A percentile compares a stretch with the other conserved stretches of the same genome.
phyloP scores from a whole-genome alignment of 1,140 invertebrate species.

The Pygmarrhopalites habei region DNA sequence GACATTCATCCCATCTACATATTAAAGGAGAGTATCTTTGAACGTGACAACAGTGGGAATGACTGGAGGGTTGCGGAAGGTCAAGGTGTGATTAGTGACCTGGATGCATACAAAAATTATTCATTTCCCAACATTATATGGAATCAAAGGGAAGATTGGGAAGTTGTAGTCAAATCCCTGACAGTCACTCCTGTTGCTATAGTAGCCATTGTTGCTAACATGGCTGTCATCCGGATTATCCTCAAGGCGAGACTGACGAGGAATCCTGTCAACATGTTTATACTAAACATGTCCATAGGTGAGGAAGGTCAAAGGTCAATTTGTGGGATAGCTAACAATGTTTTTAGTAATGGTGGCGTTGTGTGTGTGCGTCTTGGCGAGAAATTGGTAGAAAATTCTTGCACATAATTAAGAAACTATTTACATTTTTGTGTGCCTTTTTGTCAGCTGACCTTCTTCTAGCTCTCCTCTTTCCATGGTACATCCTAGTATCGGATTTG shows the following conservation, averaged over 20 bases:
- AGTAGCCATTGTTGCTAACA: slow-evolving; percentile 63
- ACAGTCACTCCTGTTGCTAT: slow-evolving; percentile 56
- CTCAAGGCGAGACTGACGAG: slow-evolving; percentile 57
- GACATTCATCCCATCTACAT: neutral
- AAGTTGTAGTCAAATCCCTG: slow-evolving; percentile 55
- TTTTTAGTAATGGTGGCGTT: too few species aligned
- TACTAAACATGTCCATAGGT: slow-evolving; percentile 69
- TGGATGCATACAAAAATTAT: neutral
- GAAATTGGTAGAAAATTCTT: too few species aligned
- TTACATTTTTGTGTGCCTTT: too few species aligned
- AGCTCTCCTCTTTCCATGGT: slow-evolving; percentile 63
- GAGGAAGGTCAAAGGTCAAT: too few species aligned
- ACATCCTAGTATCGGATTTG: slow-evolving; percentile 61
- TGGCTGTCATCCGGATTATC: slow-evolving; percentile 61
- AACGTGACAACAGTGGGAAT: neutral
- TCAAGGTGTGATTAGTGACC: neutral
- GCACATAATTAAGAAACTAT: too few species aligned
- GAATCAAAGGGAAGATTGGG: slow-evolving; percentile 50
- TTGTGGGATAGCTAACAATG: too few species aligned
- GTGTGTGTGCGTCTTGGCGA: too few species aligned
- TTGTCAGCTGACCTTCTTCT: slow-evolving; percentile 69
- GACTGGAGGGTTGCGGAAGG: neutral
- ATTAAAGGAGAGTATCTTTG: neutral
- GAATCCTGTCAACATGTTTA: slow-evolving; percentile 69
- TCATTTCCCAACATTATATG: slow-evolving; percentile 55